Evolutionary conservation across 2,888 invertebrate genomes (phyloP), one percentile per base, ranked within the genome.

Genomic region (Maniola hyperantus): DNA sequence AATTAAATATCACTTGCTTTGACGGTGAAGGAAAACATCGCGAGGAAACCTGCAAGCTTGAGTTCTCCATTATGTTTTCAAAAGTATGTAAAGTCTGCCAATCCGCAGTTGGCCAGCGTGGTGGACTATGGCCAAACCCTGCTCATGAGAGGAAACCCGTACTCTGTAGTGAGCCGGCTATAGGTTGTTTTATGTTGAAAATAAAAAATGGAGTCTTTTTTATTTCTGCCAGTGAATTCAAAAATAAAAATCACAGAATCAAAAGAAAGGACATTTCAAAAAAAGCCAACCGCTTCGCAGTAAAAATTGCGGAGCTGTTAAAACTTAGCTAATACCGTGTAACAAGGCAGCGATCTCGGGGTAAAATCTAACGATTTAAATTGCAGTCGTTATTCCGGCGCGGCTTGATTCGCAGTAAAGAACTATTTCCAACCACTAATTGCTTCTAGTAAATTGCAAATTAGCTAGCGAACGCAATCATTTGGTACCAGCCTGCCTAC

Each of bases 401-500:
- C 67, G 68, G 66, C 66, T 68, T 66, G 68, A 73, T 69, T 70
- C 65, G 61, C 59, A 15, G 65, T 58, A 70, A 66, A 74, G 75
- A 79, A 79, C 71, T 77, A 75, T 75, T 76, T 71, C 65, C 50
- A 65, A 54, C 73, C 67, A 51, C 79, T 82, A 82, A 83, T 84
- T 83, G 80, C 79, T 79, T 82, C 79, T 82, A 82, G 76, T 74
- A 75, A 74, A 75, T 73, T 76, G 77, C 74, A 79, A 80, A 77
- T 76, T 76, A 74, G 76, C 74, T 64, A 61, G 66, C 66, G 67
- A 74, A 64, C 48, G 46, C 13, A 54, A 54, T 54, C 34, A 34
- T 33, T 11, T 54, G 34, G 33, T 20, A 26, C 18, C 50, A 13
- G 13, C 4, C 18, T 11, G 20, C 13, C 34, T n/a, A 18, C 36